Evolutionary conservation across 2,797 vertebrate species (phyloP), one percentile per base, ranked within the genome.

Genomic region (Hypotaenidia philippensis): DNA sequence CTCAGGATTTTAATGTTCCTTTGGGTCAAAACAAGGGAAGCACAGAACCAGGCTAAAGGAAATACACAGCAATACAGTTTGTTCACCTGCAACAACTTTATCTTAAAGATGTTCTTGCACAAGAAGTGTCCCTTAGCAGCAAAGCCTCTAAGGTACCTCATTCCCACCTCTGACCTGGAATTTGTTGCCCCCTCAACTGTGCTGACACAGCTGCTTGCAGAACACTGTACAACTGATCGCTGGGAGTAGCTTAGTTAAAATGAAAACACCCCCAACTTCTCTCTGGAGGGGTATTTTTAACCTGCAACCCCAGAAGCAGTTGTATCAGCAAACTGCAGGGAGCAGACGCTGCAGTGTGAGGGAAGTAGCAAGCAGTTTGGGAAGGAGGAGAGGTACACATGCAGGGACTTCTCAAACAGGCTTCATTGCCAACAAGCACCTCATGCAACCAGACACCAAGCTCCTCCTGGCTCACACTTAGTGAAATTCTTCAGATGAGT

Each of bases 281-380:
- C 55, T 69, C 71, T 26, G 64, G 47, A 91, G 34, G 38, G 61
- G 5, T 88, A 94, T 90, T 94, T 95, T 94, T 90, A 94, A 61
- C 47, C 31, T 90, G 87, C 55, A 94, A 76, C n/a, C 61, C 47
- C 59, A 93, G 45, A 68, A 94, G 40, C 65, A 81, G 61, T 65
- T 93, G 36, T 75, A 59, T 90, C 91, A 93, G 93, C 95, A 91
- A 89, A 64, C 36, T 9, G 60, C 20, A 63, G 89, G 90, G 55
- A 87, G 34, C 11, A 50, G 75, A 40, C 21, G 14, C 78, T 49
- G 84, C 60, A 70, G 50, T 63, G 64, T 70, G 60, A 89, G 78
- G 79, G 89, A 83, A 70, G 71, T 21, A 87, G 71, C n/a, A 53
- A 63, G n/a, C 59, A 70, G 34, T 26, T 63, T 44, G 75, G 89